A percentile compares a stretch with the other conserved stretches of the same genome.
phyloP scores from a whole-genome alignment of 2,113 vertebrate species.

The Apodemus sylvaticus region DNA sequence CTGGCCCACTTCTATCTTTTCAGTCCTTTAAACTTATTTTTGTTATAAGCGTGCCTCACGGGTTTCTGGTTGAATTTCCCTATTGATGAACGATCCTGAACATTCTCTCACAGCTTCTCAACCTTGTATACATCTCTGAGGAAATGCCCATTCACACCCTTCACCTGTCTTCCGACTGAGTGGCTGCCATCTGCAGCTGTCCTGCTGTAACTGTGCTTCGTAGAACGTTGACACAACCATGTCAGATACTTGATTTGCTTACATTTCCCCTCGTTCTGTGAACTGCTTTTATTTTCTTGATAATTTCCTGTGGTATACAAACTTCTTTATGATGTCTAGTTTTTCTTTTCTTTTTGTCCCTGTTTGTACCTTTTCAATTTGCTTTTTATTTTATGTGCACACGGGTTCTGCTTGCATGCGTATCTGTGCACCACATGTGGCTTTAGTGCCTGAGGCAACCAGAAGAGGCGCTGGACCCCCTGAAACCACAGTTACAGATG shows the following conservation, averaged over 20 bases:
- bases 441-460: neutral
- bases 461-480: neutral
- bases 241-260: neutral
- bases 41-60: neutral
- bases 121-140: neutral
- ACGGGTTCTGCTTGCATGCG: neutral
- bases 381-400: neutral
- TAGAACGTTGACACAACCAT: neutral
- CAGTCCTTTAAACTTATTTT: neutral
- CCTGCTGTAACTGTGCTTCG: neutral
- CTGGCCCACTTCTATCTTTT: neutral
- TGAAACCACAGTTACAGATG: neutral
- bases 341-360: neutral
- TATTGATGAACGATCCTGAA: neutral
- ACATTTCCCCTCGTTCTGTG: neutral
- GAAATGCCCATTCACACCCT: neutral
- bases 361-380: no score
- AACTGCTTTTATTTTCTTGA: neutral
- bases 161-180: neutral
- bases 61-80: neutral
- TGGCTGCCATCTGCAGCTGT: neutral
- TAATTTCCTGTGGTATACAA: neutral
- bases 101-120: neutral
- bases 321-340: neutral
- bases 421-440: neutral